Conservation (phyloP, 2,797 vertebrate species). For the Mormyrops attenuatus region DNA sequence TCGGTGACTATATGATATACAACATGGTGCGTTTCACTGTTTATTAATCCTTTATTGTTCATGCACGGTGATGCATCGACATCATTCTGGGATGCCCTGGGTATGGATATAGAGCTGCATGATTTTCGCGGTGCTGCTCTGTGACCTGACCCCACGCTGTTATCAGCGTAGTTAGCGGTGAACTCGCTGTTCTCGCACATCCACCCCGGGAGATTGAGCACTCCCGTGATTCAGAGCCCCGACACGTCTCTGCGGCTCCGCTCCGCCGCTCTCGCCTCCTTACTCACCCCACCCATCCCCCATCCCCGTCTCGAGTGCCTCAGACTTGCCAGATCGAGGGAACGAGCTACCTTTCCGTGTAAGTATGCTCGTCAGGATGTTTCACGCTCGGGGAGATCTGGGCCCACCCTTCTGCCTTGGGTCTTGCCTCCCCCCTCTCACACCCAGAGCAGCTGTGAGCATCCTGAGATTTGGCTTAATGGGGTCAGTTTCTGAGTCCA, state of each 20-base stretch:
- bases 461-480: neutral
- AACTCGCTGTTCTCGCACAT: neutral
- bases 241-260: neutral
- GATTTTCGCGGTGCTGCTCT: neutral
- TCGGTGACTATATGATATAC: neutral
- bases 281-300: neutral
- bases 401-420: neutral
- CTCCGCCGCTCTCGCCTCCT: neutral
- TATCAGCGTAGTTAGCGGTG: neutral
- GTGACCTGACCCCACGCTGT: neutral
- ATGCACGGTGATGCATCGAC: slow-evolving; percentile 19
- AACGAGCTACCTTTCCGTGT: neutral
- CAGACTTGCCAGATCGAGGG: neutral
- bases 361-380: neutral
- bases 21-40: neutral
- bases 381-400: neutral
- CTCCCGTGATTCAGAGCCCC: neutral
- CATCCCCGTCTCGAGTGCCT: neutral
- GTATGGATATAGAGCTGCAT: neutral
- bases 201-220: neutral
- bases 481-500: neutral
- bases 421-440: neutral
- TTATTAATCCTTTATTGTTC: neutral
- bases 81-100: neutral
- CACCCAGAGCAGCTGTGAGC: neutral